Conservation (phyloP, 2,797 vertebrate species). For the Phrynocephalus guinanensis region DNA sequence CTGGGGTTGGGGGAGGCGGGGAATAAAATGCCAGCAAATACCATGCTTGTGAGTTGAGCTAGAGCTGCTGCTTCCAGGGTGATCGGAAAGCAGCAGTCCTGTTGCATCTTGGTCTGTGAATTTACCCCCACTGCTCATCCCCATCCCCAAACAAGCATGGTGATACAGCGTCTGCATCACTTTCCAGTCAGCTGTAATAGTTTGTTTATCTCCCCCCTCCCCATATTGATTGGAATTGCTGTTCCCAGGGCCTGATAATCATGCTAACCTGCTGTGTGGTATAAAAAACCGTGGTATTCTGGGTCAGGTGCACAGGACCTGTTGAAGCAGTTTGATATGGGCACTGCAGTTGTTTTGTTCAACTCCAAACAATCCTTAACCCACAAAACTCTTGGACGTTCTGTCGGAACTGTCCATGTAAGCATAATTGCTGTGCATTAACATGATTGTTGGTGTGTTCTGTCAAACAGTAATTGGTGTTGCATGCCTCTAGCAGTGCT, state of each 20-base stretch:
- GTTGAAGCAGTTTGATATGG: neutral
- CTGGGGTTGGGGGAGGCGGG: too few relatives aligned
- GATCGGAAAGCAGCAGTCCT: neutral
- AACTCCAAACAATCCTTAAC: neutral
- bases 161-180: neutral
- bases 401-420: neutral
- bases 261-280: neutral
- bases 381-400: neutral
- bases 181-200: neutral
- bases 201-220: neutral
- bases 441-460: constrained; percentile 42
- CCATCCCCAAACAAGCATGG: neutral
- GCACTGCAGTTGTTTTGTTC: neutral
- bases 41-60: neutral
- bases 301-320: neutral
- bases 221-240: neutral
- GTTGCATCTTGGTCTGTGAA: neutral
- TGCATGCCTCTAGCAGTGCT: constrained; percentile 77
- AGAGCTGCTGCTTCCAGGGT: neutral
- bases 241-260: neutral
- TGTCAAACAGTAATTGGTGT: constrained; percentile 68
- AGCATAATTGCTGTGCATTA: constrained; percentile 23
- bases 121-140: neutral
- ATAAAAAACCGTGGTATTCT: neutral
- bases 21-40: neutral